Evolutionary conservation across 2,888 invertebrate genomes (phyloP).

Genomic region (Erebia epiphron): DNA sequence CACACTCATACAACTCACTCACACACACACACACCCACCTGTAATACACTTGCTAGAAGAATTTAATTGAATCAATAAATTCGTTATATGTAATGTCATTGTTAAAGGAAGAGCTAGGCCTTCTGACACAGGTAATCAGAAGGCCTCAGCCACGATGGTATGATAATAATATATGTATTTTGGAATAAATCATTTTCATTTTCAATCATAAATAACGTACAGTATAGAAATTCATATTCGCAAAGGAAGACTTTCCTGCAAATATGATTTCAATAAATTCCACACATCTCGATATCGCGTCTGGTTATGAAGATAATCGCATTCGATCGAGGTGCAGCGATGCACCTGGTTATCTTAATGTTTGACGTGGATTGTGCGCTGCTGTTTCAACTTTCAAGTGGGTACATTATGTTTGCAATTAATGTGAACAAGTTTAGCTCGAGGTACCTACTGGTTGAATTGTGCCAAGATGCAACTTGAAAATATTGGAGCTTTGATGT

Average conservation of each 20-base stretch:
- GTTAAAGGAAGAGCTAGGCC: too few species aligned
- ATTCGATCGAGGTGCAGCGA: constrained; percentile 10
- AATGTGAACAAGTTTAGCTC: constrained; percentile 19
- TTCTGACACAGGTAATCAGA: too few species aligned
- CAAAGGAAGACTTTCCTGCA: too few species aligned
- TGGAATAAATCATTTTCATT: too few species aligned
- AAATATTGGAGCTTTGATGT: background rate
- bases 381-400: constrained; percentile 13
- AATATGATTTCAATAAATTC: constrained; percentile 15
- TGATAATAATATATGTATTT: too few species aligned
- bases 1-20: too few species aligned
- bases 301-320: constrained; percentile 28
- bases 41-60: too few species aligned
- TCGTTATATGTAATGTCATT: too few species aligned
- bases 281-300: constrained; percentile 10
- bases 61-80: too few species aligned
- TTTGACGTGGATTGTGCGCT: constrained; percentile 9
- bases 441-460: background rate
- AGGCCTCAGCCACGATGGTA: too few species aligned
- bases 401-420: constrained; percentile 26
- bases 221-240: background rate
- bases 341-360: constrained; percentile 29
- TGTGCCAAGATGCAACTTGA: background rate
- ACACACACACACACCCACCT: too few species aligned
- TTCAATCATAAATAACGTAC: constrained; percentile 2